These are phyloP conservation scores for Catajapyx aquilonaris DNA, from an alignment of 1,140 invertebrate genomes.

Conservation along the genomic window DNA sequence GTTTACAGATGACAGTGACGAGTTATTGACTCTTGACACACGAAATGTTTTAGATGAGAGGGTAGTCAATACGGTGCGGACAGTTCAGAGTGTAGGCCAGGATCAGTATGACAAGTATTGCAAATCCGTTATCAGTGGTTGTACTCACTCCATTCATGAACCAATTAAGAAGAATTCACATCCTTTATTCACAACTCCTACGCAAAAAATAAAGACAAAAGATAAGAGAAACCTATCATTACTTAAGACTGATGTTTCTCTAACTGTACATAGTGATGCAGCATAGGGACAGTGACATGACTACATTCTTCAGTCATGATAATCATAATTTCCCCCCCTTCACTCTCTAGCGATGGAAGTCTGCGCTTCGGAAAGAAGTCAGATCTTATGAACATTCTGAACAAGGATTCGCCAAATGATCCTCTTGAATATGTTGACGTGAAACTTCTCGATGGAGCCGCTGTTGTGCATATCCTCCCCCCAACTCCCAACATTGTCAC, in stretches of 20 bases:
- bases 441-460: background rate
- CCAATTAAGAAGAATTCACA: background rate
- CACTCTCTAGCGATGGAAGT: background rate
- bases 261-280: background rate
- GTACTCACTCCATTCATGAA: slow-evolving; percentile 1
- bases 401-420: background rate
- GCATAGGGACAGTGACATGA: background rate
- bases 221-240: background rate
- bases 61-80: no score
- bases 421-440: background rate
- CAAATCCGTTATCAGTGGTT: no score
- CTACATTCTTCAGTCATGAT: background rate
- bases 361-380: background rate
- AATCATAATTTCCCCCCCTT: background rate
- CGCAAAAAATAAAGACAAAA: background rate
- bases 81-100: no score
- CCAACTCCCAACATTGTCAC: background rate
- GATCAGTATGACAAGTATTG: no score
- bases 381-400: background rate
- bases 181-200: background rate
- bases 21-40: no score
- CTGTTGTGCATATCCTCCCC: background rate
- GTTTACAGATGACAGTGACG: no score
- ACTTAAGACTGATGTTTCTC: slow-evolving; percentile 1
- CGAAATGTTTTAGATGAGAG: no score